A percentile compares a stretch with the other conserved stretches of the same genome.
Evolutionary conservation across 2,888 invertebrate species (phyloP).

Genomic region (Idaea dimidiata): DNA sequence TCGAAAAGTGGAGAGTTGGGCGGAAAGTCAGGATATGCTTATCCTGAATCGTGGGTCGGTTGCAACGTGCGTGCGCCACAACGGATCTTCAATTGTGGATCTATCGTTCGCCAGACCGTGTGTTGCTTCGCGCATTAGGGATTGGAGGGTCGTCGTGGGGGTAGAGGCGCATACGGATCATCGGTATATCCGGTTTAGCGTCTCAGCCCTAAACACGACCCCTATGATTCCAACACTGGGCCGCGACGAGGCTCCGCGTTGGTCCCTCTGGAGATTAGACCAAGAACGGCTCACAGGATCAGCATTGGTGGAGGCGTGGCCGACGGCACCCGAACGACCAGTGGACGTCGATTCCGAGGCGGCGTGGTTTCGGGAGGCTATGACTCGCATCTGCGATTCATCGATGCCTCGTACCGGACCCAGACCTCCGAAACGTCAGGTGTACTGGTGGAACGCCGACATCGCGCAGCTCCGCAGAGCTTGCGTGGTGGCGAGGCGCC

Average conservation of each 20-base stretch:
- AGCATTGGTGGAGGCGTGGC: conserved; percentile 18
- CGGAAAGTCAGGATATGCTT: background rate
- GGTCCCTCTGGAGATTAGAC: too few relatives aligned
- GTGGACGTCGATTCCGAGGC: background rate
- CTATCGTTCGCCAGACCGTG: conserved; percentile 9
- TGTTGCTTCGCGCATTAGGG: conserved; percentile 1
- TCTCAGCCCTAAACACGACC: background rate
- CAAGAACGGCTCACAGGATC: conserved; percentile 18
- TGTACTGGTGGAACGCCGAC: conserved; percentile 13
- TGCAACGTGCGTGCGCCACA: conserved; percentile 8
- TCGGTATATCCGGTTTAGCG: conserved; percentile 7
- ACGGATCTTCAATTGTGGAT: conserved; percentile 11
- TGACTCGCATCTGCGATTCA: conserved; percentile 6
- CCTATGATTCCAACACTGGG: conserved; percentile 9
- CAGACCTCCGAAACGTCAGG: conserved; percentile 2
- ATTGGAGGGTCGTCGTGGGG: conserved; percentile 7
- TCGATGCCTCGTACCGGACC: too few relatives aligned
- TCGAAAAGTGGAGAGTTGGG: background rate
- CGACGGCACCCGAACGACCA: background rate
- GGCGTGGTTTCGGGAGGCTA: background rate
- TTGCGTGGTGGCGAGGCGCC: background rate
- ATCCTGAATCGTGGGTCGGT: background rate
- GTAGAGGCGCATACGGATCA: conserved; percentile 9
- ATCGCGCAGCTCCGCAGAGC: conserved; percentile 6
- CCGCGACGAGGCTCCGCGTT: too few relatives aligned